Percentiles rank a stretch among this genome's conserved stretches.
Evolutionary conservation across 2,888 invertebrate species (phyloP).

Genomic region (Eupelmus urozonus): DNA sequence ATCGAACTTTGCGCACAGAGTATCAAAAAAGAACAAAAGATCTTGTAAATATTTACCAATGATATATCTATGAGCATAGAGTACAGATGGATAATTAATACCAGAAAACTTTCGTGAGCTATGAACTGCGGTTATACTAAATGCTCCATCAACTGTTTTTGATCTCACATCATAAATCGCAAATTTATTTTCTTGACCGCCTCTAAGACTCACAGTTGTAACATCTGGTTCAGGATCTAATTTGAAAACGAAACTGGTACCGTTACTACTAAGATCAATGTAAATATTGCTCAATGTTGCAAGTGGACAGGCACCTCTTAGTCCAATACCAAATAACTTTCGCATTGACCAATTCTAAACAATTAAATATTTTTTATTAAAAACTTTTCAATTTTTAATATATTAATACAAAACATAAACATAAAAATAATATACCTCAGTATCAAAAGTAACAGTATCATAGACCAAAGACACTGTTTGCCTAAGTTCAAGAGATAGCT

Average conservation of each 20-base stretch:
- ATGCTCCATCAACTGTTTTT: conserved; percentile 78
- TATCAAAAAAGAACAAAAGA: conserved; percentile 4
- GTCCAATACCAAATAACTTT: conserved; percentile 91
- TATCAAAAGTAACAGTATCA: conserved; percentile 81
- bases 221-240: conserved; percentile 82
- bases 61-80: conserved; percentile 89
- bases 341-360: conserved; percentile 89
- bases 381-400: not conserved
- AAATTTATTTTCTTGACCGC: conserved; percentile 83
- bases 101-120: conserved; percentile 78
- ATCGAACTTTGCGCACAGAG: not conserved
- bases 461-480: conserved; percentile 93
- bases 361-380: conserved; percentile 11
- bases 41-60: conserved; percentile 75
- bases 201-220: conserved; percentile 82
- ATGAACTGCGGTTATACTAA: conserved; percentile 84
- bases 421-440: conserved; percentile 69
- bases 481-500: conserved; percentile 87
- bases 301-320: conserved; percentile 89
- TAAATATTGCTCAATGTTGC: conserved; percentile 88
- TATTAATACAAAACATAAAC: conserved; percentile 73
- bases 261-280: conserved; percentile 86
- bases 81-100: conserved; percentile 82
- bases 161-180: conserved; percentile 85
- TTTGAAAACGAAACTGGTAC: conserved; percentile 81